A percentile compares a stretch with the other conserved stretches of the same genome.
These are phyloP conservation scores for Hephaestus fuliginosus DNA, from an alignment of 2,797 vertebrate genomes.

Conservation along the genomic window DNA sequence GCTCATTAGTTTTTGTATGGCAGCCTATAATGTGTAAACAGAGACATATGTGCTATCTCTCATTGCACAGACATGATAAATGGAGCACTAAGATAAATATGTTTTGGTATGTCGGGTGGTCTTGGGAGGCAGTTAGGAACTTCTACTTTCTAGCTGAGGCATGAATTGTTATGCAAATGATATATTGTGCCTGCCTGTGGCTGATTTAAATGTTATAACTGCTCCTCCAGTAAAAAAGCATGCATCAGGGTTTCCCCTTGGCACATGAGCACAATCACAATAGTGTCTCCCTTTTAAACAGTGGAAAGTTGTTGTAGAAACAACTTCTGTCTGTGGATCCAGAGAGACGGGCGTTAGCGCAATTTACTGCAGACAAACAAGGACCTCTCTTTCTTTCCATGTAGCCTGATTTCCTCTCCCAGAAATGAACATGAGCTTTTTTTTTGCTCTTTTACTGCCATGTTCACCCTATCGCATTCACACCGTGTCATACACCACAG, in stretches of 20 bases:
- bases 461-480: conserved; percentile 67
- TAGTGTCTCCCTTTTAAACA: conserved; percentile 53
- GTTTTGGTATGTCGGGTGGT: conserved; percentile 36
- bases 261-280: conserved; percentile 56
- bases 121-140: conserved; percentile 28
- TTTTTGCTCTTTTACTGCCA: conserved; percentile 41
- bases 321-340: conserved; percentile 45
- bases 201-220: conserved; percentile 48
- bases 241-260: conserved; percentile 61
- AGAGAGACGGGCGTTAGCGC: conserved; percentile 53
- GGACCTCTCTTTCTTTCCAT: conserved; percentile 71
- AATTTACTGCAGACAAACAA: conserved; percentile 72
- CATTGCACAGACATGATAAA: conserved; percentile 46
- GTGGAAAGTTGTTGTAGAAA: conserved; percentile 68
- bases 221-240: conserved; percentile 43
- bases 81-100: conserved; percentile 49
- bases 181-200: conserved; percentile 13
- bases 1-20: conserved; percentile 38
- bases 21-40: conserved; percentile 53
- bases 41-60: conserved; percentile 50
- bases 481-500: conserved; percentile 62
- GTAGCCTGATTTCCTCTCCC: conserved; percentile 68
- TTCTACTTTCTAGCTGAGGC: conserved; percentile 28
- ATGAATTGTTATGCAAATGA: conserved; percentile 50
- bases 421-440: conserved; percentile 65